Conservation (phyloP, 2,113 vertebrate genomes). For the Nothoprocta pentlandii region DNA sequence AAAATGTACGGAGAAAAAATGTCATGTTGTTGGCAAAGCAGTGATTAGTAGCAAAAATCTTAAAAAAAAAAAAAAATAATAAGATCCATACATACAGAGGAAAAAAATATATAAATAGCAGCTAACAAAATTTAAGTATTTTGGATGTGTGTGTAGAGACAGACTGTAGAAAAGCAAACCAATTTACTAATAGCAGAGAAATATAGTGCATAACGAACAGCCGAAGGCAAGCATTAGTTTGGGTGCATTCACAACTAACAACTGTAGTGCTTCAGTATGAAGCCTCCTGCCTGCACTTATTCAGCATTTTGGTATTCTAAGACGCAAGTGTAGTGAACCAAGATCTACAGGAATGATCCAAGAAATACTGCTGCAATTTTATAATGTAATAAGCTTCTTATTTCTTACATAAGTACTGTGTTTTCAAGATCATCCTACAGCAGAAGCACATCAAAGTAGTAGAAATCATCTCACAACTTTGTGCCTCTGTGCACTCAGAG, state of each 20-base stretch:
- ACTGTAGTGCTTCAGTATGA: neutral
- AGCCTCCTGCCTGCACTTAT: neutral
- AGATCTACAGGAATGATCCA: neutral
- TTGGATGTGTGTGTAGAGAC: neutral
- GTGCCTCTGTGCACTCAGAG: neutral
- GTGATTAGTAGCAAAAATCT: conserved; percentile 13
- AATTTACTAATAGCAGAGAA: neutral
- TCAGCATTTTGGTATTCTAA: neutral
- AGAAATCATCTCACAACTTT: neutral
- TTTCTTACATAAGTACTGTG: neutral
- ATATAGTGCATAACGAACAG: neutral
- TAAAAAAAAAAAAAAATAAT: neutral
- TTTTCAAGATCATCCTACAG: neutral
- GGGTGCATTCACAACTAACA: neutral
- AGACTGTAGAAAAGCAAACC: neutral
- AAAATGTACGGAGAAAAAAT: neutral
- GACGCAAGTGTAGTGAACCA: neutral
- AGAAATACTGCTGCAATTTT: neutral
- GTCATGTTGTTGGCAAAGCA: rapidly evolving
- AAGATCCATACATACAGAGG: neutral
- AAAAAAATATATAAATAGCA: neutral
- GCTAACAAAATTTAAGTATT: neutral
- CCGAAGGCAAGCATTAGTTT: neutral
- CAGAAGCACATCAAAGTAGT: neutral
- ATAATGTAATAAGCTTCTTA: neutral